Evolutionary conservation across 2,113 vertebrate genomes (phyloP), one percentile per base, ranked within the genome.

Genomic region (Apteryx owenii): DNA sequence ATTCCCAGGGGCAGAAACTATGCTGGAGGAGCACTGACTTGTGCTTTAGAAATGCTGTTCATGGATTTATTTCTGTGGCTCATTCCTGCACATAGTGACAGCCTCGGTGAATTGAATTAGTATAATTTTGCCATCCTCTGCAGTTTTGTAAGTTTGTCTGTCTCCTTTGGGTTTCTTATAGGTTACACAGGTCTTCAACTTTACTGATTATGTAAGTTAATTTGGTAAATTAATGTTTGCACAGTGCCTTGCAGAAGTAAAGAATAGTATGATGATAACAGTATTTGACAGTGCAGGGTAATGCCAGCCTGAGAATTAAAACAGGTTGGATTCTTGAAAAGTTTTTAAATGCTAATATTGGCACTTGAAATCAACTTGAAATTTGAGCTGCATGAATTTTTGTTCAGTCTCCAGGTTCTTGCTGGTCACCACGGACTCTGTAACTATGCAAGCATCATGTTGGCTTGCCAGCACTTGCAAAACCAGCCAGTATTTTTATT

Each of bases 401-500:
- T 85, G 50, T 78, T 91, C 33, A 66, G 0, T 91, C 54, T 86
- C 62, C 38, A 77, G 51, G 31, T 54, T 87, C 85, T 95, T 89
- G 89, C 85, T 75, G 80, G 28, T 85, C 87, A 70, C 77, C 86
- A 76, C 71, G 81, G 64, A 54, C 33, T 68, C 21, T 62, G 48
- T 77, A 85, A 51, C 79, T 61, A 23, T 88, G 82, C 54, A 70
- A 60, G 60, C 61, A 71, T 77, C 48, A 4, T 29, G 20, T 54
- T 84, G 85, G 51, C 61, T 79, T 90, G 89, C 89, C 81, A 94
- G 79, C 40, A 23, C 87, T 97, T 97, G 75, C 78, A 94, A 95
- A 95, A 95, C 46, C 40, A 75, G 20, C 50, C 68, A 83, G 75
- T 15, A 82, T 92, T 90, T 85, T 66, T n/a, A 19, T 31, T 33